Conservation (phyloP, 2,888 invertebrate species). For the Tachina fera region DNA sequence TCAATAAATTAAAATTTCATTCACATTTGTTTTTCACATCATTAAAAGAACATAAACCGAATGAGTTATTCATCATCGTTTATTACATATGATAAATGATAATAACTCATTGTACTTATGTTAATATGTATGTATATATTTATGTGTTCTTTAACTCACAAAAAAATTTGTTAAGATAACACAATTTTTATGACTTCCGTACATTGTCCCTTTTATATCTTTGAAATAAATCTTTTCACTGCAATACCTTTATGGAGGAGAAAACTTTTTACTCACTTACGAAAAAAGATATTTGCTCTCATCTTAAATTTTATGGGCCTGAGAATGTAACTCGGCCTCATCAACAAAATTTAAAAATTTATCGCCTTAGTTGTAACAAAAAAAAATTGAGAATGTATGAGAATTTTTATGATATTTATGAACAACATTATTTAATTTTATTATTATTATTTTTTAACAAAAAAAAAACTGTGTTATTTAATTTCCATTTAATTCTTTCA, state of each 20-base stretch:
- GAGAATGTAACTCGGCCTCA: conserved; percentile 34
- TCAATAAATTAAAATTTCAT: background rate
- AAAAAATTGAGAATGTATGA: background rate
- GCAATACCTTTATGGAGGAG: background rate
- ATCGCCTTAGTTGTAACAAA: conserved; percentile 29
- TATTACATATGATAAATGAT: too few species aligned
- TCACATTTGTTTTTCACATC: conserved; percentile 16
- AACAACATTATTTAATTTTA: conserved; percentile 29
- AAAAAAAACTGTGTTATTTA: conserved; percentile 2
- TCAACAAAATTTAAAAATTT: background rate
- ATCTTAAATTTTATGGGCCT: conserved; percentile 44
- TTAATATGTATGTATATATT: background rate
- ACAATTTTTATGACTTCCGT: conserved; percentile 63
- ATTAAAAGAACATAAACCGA: conserved; percentile 4
- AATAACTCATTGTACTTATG: too few species aligned
- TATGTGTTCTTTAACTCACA: conserved; percentile 20
- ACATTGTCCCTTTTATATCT: conserved; percentile 21
- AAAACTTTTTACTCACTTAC: background rate
- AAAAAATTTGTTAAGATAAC: conserved; percentile 67
- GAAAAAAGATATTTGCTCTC: background rate
- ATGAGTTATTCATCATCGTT: conserved; percentile 19
- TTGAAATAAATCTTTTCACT: background rate
- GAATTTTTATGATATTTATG: conserved; percentile 47
- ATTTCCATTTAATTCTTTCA: background rate
- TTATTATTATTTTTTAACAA: conserved; percentile 31